Conservation (phyloP, 30 jellyfish, hydroid and myxozoan species). For the Hydractinia symbiolongicarpus region DNA sequence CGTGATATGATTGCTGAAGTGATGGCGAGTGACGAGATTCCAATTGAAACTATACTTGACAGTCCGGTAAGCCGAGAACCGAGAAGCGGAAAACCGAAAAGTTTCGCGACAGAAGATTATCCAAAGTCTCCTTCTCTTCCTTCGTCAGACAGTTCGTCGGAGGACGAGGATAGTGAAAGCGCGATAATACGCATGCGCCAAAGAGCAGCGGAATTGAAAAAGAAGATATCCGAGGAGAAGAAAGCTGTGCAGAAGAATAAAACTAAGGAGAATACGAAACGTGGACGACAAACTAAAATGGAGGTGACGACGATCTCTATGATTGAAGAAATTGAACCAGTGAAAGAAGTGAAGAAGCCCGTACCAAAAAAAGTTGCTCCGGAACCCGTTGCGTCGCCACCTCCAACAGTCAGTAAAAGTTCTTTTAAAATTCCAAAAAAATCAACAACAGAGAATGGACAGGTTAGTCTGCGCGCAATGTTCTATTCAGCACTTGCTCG, state of each 20-base stretch:
- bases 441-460: constrained; percentile 22
- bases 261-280: background rate
- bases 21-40: constrained; percentile 2
- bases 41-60: constrained; percentile 12
- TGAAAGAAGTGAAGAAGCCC: constrained; percentile 4
- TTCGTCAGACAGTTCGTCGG: constrained; percentile 33
- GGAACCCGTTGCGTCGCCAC: background rate
- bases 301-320: constrained; percentile 17
- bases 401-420: constrained; percentile 6
- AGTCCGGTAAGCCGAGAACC: background rate
- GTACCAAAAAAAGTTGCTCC: background rate
- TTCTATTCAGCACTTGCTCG: background rate
- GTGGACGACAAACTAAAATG: constrained; percentile 8
- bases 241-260: constrained; percentile 11
- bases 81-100: background rate
- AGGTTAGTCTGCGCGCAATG: background rate
- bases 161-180: constrained; percentile 16
- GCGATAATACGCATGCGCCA: constrained; percentile 23
- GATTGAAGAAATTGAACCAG: background rate
- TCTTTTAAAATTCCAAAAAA: constrained; percentile 31
- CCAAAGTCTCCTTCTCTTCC: constrained; percentile 27
- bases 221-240: constrained; percentile 7
- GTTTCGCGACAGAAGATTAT: background rate
- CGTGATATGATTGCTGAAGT: constrained; percentile 3
- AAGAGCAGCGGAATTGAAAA: constrained; percentile 29